Base-by-base conservation (phyloP, 2,113 vertebrate genomes). In the Onychorhynchus coronatus region DNA sequence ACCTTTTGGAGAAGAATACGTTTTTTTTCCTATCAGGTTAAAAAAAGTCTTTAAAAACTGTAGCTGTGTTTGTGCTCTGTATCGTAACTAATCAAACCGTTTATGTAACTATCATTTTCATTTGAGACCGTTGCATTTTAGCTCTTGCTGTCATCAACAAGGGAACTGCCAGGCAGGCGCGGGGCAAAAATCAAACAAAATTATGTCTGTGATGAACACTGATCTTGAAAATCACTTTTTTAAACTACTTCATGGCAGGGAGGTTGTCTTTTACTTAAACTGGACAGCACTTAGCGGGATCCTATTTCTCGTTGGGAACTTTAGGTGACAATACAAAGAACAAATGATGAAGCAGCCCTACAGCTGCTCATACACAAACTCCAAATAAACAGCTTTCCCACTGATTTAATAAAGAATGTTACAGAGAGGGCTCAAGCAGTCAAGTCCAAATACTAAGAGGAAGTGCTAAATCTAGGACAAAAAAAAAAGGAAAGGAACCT, bases 11-110 rank as follows among this genome's bases (percentile, higher is more conserved):
- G 56, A 91, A 93, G 94, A 94, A 46, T n/a, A 65, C 76, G 94
- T 84, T 98, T 97, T 84, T 98, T 97, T 97, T 95, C 94, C 89
- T 95, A 88, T 92, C 86, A 96, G 86, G 89, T 97, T 96, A 50
- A 50, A 50, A 50, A 89, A 90, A 59, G 93, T 93, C 90, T 94
- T 95, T 61, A 46, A 87, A 74, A 94, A 63, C 78, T 44, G 83
- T 97, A 91, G 95, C 84, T 92, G 95, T 97, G 89, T 95, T 93
- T 83, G 95, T 98, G 98, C 96, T 56, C 96, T 56, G 49, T 97
- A 89, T 88, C 25, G 76, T 97, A 95, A 90, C 74, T 93, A 93
- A 95, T 79, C 95, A 39, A 87, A 86, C 85, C 96, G 66, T 92
- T 96, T 91, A 85, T 93, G 76, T 96, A 96, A 79, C 46, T 9